Evolutionary conservation across 2,888 invertebrate species (phyloP), one percentile per base, ranked within the genome.

Genomic region (Erynnis tages): DNA sequence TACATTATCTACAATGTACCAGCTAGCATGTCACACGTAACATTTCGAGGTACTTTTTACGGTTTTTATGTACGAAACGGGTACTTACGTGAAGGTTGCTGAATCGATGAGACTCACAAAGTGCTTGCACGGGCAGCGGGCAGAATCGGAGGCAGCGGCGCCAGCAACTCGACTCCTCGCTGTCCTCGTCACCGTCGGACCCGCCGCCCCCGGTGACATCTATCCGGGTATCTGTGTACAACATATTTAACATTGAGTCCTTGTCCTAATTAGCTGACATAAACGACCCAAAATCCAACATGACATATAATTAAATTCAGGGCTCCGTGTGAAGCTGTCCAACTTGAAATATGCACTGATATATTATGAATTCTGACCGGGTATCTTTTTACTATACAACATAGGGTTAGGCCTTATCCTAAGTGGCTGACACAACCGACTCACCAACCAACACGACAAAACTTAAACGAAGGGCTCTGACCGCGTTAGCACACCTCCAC

Each of bases 61-160:
- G 21, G 3, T 21, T 21, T 5, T 21, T 21, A 7, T 29, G 10
- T 34, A 16, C 2, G 16, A 10, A n/a, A 21, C 11, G 2, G 6
- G 14, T 59, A 89, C 90, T 90, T 79, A 95, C 95, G 88, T 95
- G 94, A 40, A 94, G 88, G 80, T 96, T 95, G 69, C 92, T 91
- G 84, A 97, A 97, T 68, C 94, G 92, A 79, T 95, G 94, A 23
- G 94, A 93, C 43, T 92, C 91, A 73, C 94, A 96, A 19, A 96
- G 79, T 41, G 89, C 84, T 55, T 90, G 84, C 46, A 92, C 68
- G 21, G 91, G 85, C 52, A 83, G 75, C 44, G 91, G 91, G 52
- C 91, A 69, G 10, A 77, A 72, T 69, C 77, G 77, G 68, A 88
- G 72, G 65, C 86, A 89, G 13, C 77, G 71, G 27, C 77, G 71